These are phyloP conservation scores for Cacatua alba DNA, from an alignment of 2,113 vertebrate genomes.

Conservation along the genomic window DNA sequence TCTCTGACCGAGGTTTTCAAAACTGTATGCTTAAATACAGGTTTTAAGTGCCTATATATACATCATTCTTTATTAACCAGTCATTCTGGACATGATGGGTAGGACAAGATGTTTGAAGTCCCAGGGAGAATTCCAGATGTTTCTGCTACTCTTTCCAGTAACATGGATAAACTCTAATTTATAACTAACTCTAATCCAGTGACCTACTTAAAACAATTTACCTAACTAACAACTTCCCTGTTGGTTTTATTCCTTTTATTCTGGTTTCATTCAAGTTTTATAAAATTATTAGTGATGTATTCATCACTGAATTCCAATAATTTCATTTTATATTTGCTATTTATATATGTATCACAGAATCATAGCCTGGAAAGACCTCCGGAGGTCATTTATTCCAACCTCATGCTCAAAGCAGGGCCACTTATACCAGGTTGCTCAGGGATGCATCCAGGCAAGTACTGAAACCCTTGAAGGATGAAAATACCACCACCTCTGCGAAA, in stretches of 20 bases:
- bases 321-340: not conserved
- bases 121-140: not conserved
- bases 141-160: not conserved
- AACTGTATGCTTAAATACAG: not conserved
- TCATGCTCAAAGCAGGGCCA: not conserved
- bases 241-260: not conserved
- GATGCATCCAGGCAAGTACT: fast-evolving
- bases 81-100: not conserved
- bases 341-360: not conserved
- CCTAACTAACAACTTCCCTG: not conserved
- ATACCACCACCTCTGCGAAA: not conserved
- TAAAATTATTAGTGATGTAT: not conserved
- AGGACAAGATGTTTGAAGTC: not conserved
- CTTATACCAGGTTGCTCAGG: not conserved
- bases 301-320: not conserved
- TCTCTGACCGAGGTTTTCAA: not conserved
- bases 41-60: not conserved
- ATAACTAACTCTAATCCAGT: not conserved
- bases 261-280: not conserved
- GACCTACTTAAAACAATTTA: not conserved
- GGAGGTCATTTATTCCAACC: not conserved
- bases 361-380: not conserved
- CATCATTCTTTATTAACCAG: not conserved
- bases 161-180: not conserved
- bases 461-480: not conserved